Base-by-base conservation (phyloP, 2,888 invertebrate species). In the Tetranychus piercei region DNA sequence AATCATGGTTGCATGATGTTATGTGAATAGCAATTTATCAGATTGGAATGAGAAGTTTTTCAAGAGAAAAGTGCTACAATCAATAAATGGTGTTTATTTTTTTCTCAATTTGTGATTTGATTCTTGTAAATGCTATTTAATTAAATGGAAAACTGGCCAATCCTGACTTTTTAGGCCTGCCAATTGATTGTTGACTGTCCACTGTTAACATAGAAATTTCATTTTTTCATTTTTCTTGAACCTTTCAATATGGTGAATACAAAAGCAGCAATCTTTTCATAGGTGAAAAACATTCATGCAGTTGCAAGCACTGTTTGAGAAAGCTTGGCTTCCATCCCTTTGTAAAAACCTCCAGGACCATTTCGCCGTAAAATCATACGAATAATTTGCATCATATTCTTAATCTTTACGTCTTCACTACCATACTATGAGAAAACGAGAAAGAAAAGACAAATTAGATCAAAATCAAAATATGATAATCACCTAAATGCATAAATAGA, bases 301-400 rank as follows among this genome's bases (percentile, higher is more conserved):
- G 93, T 90, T 8, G 92, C 92, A 78, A 92, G 84, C 1, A 94
- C 90, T 4, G 94, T 94, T 83, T 94, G 94, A 76, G 91, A 82
- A 76, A 94, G 84, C 83, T 94, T 94, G 0, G 92, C 89, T 84
- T 94, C 93, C 82, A 94, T 85, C 1, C 94, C 94, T 81, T 90
- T 88, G 83, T 88, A 94, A 71, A 92, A 83, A 3, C 89, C 88
- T 43, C 82, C 80, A 18, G 88, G 82, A 20, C 92, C 92, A 77
- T 87, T 85, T 71, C 86, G 86, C 81, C 85, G 85, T 80, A 75
- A 78, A 64, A 76, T 74, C 20, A 71, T 65, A 1, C n/a, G 44
- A n/a, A 76, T 77, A 18, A 76, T 69, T 55, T 71, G 69, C 15
- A 75, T 74, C 73, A 76, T 75, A n/a, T 55, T 18, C 45, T 78